Evolutionary conservation across 2,888 invertebrate genomes (phyloP), one percentile per base, ranked within the genome.

Genomic region (Caenorhabditis sulstoni): DNA sequence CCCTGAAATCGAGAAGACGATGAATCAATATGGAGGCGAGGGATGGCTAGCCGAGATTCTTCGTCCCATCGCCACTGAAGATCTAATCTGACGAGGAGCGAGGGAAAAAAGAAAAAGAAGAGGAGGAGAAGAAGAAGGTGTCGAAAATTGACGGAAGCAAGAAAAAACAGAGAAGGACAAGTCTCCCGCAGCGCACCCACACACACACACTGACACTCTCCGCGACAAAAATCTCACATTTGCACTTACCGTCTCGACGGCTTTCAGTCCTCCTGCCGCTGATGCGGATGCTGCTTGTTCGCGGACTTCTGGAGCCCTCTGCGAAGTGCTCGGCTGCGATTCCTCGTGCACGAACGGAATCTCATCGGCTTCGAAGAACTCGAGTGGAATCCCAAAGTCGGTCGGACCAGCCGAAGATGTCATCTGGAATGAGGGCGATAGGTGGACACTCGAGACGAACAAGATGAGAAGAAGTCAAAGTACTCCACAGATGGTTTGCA

Each of bases 321-420:
- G 16, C 14, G 59, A 68, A 49, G 73, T 73, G 49, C 58, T 29
- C 44, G 73, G 73, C 57, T 71, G 39, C 11, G 16, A n/a, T 0
- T 41, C 41, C 20, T 57, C 57, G 22, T n/a, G n/a, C n/a, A 57
- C 22, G 57, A 57, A 57, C 20, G 39, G 57, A 12, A 57, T 20
- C 14, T 45, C 12, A 11, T 35, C 16, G 12, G n/a, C 23, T 16
- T 11, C 18, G 23, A 50, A 41, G 29, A 22, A 45, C 23, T 55
- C 0, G 29, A 29, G 7, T 29, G 29, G 29, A 7, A 29, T 29
- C 14, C 39, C 23, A 49, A 35, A 65, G 41, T 47, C 70, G 59
- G 66, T 78, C 71, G 78, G 78, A 47, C 78, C 78, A 66, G 78
- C 78, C 77, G 70, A 77, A 9, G 52, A 45, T 29, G 62, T 57